phyloP scores from a whole-genome alignment of 2,797 vertebrate genomes.

The Heteromormyrus szaboi region DNA sequence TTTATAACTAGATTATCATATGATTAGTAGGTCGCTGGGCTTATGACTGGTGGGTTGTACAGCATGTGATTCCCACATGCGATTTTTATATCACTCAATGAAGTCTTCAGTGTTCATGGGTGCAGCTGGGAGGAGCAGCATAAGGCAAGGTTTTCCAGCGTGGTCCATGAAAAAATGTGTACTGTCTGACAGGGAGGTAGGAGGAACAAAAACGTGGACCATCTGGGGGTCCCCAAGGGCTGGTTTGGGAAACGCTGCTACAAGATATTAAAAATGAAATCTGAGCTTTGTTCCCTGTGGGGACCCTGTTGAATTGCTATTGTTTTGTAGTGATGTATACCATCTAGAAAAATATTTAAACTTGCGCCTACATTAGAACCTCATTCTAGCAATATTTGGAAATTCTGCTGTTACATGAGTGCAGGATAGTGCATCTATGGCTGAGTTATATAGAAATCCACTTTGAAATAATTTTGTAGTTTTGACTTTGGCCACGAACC shows the following conservation, averaged over 20 bases:
- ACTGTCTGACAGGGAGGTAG: neutral
- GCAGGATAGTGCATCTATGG: neutral
- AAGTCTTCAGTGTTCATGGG: neutral
- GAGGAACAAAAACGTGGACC: neutral
- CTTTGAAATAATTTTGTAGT: neutral
- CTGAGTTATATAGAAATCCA: neutral
- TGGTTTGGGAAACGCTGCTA: neutral
- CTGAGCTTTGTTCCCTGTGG: neutral
- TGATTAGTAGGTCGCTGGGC: neutral
- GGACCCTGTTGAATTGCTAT: neutral
- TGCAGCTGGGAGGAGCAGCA: neutral
- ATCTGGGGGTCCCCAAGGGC: neutral
- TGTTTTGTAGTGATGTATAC: neutral
- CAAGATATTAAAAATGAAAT: neutral
- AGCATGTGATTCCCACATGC: neutral
- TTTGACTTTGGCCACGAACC: neutral
- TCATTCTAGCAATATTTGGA: neutral
- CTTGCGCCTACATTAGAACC: neutral
- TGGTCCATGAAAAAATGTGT: neutral
- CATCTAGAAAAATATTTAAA: neutral
- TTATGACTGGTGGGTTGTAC: neutral
- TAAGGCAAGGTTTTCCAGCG: neutral
- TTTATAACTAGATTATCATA: conserved; percentile 5
- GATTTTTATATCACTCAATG: neutral
- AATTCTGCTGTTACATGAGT: neutral